Percentiles rank a stretch among this genome's conserved stretches.
These are phyloP conservation scores for Spodoptera littoralis DNA, from an alignment of 2,888 invertebrate species.

Conservation along the genomic window DNA sequence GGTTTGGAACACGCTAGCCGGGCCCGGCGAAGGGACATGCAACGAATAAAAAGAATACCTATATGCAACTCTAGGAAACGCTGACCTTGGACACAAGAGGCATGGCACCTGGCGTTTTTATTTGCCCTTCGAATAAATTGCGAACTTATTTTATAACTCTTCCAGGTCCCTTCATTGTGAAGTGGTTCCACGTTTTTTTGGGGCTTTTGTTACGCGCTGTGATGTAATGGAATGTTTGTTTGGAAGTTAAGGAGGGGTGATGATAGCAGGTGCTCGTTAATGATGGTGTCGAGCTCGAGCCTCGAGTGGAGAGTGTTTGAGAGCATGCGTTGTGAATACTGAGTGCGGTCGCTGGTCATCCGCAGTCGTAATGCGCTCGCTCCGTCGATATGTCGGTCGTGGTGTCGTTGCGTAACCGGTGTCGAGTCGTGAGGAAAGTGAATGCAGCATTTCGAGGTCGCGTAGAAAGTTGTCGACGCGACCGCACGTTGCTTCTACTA, in stretches of 20 bases:
- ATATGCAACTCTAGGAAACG: slow-evolving; percentile 88
- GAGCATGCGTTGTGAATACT: slow-evolving; percentile 55
- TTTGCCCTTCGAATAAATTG: slow-evolving; percentile 84
- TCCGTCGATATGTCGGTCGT: slow-evolving; percentile 81
- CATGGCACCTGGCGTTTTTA: slow-evolving; percentile 88
- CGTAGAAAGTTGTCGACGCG: slow-evolving; percentile 85
- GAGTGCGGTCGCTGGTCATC: slow-evolving; percentile 52
- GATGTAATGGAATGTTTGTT: slow-evolving; percentile 69
- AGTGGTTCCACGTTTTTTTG: slow-evolving; percentile 53
- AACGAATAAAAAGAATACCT: slow-evolving; percentile 86
- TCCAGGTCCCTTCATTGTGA: slow-evolving; percentile 61
- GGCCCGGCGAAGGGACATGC: slow-evolving; percentile 83
- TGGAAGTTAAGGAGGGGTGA: slow-evolving; percentile 50
- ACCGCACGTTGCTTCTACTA: slow-evolving; percentile 64
- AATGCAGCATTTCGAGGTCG: slow-evolving; percentile 88
- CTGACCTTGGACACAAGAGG: slow-evolving; percentile 86
- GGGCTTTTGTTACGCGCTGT: slow-evolving; percentile 55
- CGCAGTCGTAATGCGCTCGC: slow-evolving; percentile 60
- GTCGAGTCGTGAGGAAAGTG: slow-evolving; percentile 86
- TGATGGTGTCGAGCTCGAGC: slow-evolving; percentile 57
- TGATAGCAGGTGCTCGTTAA: slow-evolving; percentile 54
- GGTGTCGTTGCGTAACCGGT: slow-evolving; percentile 85
- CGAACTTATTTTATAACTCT: slow-evolving; percentile 81
- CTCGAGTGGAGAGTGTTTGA: slow-evolving; percentile 61
- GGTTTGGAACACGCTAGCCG: slow-evolving; percentile 87